A percentile compares a stretch with the other conserved stretches of the same genome.
Conservation (phyloP, 2,888 invertebrate species). For the Cheilosia soror region DNA sequence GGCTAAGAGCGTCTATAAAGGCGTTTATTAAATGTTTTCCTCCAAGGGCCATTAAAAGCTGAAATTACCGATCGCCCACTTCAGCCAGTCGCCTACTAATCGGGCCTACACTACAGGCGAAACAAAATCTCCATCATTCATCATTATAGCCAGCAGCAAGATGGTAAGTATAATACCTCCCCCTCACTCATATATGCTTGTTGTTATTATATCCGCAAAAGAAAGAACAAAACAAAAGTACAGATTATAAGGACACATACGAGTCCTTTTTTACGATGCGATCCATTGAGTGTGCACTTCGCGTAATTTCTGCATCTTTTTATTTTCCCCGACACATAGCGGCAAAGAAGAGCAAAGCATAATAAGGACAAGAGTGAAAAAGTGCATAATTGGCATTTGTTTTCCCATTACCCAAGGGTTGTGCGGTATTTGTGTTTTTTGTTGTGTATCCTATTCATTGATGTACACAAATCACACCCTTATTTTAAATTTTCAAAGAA, state of each 20-base stretch:
- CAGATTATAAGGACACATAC: constrained; percentile 39
- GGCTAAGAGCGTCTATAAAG: constrained; percentile 16
- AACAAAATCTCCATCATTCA: constrained; percentile 24
- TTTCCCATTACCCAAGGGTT: constrained; percentile 54
- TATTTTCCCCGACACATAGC: constrained; percentile 24
- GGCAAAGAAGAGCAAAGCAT: constrained; percentile 26
- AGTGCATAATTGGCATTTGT: constrained; percentile 66
- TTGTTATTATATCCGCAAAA: neutral
- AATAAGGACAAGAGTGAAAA: constrained; percentile 31
- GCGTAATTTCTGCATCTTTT: constrained; percentile 46
- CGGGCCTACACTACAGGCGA: constrained; percentile 24
- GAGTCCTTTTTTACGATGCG: constrained; percentile 51
- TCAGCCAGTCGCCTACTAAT: constrained; percentile 41
- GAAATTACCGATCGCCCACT: constrained; percentile 40
- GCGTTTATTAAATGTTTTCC: constrained; percentile 44
- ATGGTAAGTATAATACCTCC: neutral
- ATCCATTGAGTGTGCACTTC: constrained; percentile 60
- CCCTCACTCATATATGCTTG: neutral
- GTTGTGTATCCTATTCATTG: constrained; percentile 2
- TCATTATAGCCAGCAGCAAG: constrained; percentile 27
- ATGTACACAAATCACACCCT: constrained; percentile 51
- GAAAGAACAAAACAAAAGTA: constrained; percentile 16
- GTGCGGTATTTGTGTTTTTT: constrained; percentile 12
- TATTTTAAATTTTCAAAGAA: constrained; percentile 21
- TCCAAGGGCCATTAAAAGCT: constrained; percentile 45